Evolutionary conservation across 2,113 vertebrate genomes (phyloP).

Genomic region (Euleptes europaea): DNA sequence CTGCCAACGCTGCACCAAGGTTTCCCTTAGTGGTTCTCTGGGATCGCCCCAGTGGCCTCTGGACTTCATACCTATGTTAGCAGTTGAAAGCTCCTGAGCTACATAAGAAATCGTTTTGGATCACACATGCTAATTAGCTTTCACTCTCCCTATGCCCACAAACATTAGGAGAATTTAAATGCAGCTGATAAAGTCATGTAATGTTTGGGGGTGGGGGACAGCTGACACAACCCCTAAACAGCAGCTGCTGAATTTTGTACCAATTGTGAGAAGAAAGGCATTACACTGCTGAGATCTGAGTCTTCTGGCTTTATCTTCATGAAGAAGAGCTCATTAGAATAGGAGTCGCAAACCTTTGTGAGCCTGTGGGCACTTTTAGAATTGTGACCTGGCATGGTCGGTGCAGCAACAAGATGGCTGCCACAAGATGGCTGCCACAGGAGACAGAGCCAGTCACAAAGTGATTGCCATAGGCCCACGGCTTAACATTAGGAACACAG

Average conservation of each 20-base stretch:
- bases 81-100: background rate
- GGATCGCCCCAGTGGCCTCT: background rate
- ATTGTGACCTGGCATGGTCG: too few relatives aligned
- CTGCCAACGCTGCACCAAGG: background rate
- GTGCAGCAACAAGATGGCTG: too few relatives aligned
- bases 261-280: background rate
- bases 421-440: too few relatives aligned
- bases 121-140: background rate
- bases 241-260: background rate
- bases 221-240: background rate
- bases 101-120: background rate
- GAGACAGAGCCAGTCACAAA: too few relatives aligned
- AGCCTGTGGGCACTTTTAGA: too few relatives aligned
- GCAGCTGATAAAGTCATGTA: background rate
- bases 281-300: background rate
- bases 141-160: background rate
- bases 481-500: too few relatives aligned
- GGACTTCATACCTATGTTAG: background rate
- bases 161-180: background rate
- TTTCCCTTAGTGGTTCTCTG: background rate
- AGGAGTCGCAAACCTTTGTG: too few relatives aligned
- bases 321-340: background rate
- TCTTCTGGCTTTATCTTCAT: rapidly evolving
- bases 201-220: background rate
- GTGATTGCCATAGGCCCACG: too few relatives aligned